Base-by-base conservation (phyloP, 1,140 invertebrate species). In the Tribolium madens region DNA sequence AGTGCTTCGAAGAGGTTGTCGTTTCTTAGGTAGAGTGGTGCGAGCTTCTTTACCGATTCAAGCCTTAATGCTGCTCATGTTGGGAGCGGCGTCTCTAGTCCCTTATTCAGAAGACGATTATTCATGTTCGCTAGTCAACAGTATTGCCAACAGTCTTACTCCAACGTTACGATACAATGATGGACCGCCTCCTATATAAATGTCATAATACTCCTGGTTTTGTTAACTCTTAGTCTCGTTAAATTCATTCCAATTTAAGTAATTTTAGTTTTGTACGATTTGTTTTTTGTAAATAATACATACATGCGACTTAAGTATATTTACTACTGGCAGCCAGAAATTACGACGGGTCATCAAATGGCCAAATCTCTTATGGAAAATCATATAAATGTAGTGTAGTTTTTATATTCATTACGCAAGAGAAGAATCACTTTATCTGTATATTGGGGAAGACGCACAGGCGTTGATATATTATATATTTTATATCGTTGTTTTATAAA, bases 11-110 rank as follows among this genome's bases (percentile, higher is more conserved):
- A 91, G 93, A 82, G 92, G 94, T 79, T 92, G 92, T 82, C 90
- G 92, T 50, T 97, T 96, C 89, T 89, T 97, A 82, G 91, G 93
- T 76, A 91, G 96, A 83, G 96, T 97, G 72, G 89, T 96, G 74
- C 89, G 95, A 83, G 94, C 96, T 33, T 97, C 96, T 9, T 87
- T 98, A 76, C 96, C 96, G 21, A 95, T 98, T 83, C 95, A 97
- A 87, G 94, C 95, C 33, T 87, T 98, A 76, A 93, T 97, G 88
- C 88, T 97, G 80, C 88, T 98, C 73, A 89, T 98, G 80, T 89
- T 98, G 81, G 96, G 96, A 69, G 93, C 95, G 73, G 95, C 96
- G 46, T 93, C 95, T 26, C 88, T 98, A 78, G 92, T 97, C 42
- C 96, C 96, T 57, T 91, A 92, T 83, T 90, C 91, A 78, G 94